Evolutionary conservation across 2,888 invertebrate genomes (phyloP).

Genomic region (Thelaira solivaga): DNA sequence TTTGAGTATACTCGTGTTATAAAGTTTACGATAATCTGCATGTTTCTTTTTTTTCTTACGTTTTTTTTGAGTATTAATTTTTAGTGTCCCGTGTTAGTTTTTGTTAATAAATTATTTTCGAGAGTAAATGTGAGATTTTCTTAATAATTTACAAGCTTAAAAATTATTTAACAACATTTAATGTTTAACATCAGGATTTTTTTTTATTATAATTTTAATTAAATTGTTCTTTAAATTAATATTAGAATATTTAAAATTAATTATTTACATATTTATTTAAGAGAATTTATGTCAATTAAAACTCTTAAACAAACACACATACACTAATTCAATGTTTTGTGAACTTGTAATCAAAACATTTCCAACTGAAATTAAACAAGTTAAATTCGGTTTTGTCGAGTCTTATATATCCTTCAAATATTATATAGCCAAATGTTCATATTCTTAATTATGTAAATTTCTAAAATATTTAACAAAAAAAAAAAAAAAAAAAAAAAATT

Average conservation of each 20-base stretch:
- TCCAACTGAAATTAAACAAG: neutral
- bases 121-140: slow-evolving; percentile 23
- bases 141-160: slow-evolving; percentile 73
- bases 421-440: no score
- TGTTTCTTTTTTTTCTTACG: no score
- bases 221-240: slow-evolving; percentile 21
- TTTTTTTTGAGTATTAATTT: slow-evolving; percentile 59
- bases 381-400: no score
- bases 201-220: slow-evolving; percentile 50
- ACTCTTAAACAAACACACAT: slow-evolving; percentile 2
- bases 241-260: slow-evolving; percentile 24
- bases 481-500: no score
- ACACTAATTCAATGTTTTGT: neutral
- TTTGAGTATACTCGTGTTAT: slow-evolving; percentile 68
- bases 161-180: slow-evolving; percentile 77
- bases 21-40: no score
- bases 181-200: slow-evolving; percentile 71
- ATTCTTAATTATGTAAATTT: no score
- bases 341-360: neutral
- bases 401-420: no score
- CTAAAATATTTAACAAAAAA: no score
- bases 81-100: slow-evolving; percentile 62
- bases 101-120: slow-evolving; percentile 54
- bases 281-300: slow-evolving; percentile 31
- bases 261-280: slow-evolving; percentile 52